These are phyloP conservation scores for Nestor notabilis DNA, from an alignment of 2,113 vertebrate genomes.

Conservation along the genomic window DNA sequence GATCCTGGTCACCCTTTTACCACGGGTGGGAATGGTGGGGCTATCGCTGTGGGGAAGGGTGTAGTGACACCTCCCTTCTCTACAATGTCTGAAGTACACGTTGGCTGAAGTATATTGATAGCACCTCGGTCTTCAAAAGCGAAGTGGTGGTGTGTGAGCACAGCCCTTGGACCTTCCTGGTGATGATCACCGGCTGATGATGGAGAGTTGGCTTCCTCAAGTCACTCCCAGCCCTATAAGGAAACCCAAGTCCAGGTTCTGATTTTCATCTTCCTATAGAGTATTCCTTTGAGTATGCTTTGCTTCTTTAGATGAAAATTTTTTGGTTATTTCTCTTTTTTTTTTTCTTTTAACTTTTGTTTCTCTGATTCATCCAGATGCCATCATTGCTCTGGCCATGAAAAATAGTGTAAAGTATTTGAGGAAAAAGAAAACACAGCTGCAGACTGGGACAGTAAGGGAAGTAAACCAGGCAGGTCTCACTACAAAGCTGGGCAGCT, in stretches of 20 bases:
- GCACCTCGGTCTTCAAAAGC: no score
- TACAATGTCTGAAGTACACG: fast-evolving
- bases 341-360: background rate
- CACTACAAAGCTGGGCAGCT: background rate
- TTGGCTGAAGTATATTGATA: no score
- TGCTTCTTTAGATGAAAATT: background rate
- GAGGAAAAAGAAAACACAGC: background rate
- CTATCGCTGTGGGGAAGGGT: background rate
- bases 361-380: background rate
- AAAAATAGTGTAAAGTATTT: background rate
- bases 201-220: background rate
- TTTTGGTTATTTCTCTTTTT: background rate
- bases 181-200: background rate
- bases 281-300: background rate
- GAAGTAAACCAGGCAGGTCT: background rate
- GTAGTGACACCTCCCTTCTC: background rate
- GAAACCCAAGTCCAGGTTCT: fast-evolving
- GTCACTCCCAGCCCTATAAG: background rate
- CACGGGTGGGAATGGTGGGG: fast-evolving
- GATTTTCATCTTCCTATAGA: background rate
- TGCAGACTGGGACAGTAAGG: background rate
- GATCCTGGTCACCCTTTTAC: background rate
- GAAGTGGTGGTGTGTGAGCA: background rate
- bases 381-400: background rate
- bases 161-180: background rate